A percentile compares a stretch with the other conserved stretches of the same genome.
Conservation (phyloP, 2,797 vertebrate species). For the Urophycis tenuis region DNA sequence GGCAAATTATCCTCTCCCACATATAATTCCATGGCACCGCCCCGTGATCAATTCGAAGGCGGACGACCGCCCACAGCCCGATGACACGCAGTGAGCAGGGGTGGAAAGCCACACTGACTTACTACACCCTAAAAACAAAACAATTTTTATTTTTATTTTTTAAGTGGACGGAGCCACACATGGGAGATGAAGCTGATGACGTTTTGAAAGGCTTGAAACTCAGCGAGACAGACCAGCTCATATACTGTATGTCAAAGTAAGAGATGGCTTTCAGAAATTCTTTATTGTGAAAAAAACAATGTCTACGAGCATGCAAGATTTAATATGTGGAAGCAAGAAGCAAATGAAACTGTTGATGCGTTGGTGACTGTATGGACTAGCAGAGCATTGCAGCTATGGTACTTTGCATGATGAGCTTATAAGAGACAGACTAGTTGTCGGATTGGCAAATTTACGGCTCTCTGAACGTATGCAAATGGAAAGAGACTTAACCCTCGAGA, state of each 20-base stretch:
- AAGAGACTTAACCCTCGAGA: neutral
- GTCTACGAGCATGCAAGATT: conserved; percentile 23
- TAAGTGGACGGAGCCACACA: no score
- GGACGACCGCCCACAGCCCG: no score
- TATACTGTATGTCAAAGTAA: neutral
- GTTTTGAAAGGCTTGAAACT: conserved; percentile 8
- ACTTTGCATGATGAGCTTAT: neutral
- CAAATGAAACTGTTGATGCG: conserved; percentile 6
- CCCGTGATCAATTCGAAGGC: no score
- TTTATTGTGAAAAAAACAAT: conserved; percentile 14
- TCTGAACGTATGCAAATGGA: neutral
- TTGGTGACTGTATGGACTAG: conserved; percentile 11
- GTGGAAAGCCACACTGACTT: no score
- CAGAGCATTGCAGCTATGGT: neutral
- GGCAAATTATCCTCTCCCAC: no score
- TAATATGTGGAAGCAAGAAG: conserved; percentile 11
- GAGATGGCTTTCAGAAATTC: conserved; percentile 7
- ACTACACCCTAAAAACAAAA: no score
- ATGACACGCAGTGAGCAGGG: no score
- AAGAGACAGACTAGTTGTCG: neutral
- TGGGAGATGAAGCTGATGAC: conserved; percentile 17
- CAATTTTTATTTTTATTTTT: no score
- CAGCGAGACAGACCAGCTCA: neutral
- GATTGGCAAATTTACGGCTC: neutral
- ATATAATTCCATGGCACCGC: no score